These are phyloP conservation scores for Caenorhabditis latens DNA, from an alignment of 1,140 invertebrate species.

Conservation along the genomic window DNA sequence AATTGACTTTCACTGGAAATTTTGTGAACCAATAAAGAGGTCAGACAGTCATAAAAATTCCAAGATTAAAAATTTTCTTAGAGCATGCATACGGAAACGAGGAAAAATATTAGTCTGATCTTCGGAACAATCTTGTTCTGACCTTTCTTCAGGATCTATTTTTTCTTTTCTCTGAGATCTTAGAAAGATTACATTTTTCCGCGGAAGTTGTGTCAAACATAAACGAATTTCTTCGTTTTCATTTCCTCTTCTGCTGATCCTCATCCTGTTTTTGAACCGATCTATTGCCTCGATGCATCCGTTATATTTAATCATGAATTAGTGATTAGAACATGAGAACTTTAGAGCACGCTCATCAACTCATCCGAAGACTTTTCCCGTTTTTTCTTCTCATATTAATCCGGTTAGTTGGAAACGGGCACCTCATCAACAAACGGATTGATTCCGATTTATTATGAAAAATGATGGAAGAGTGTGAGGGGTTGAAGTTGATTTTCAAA, in stretches of 20 bases:
- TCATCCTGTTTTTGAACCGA: not conserved
- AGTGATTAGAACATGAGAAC: conserved; percentile 49
- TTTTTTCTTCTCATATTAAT: conserved; percentile 6
- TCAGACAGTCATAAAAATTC: no score
- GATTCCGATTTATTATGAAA: not conserved
- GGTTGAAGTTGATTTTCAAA: not conserved
- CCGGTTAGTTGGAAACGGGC: conserved; percentile 8
- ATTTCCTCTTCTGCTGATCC: not conserved
- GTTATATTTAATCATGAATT: conserved; percentile 40
- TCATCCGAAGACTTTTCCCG: not conserved
- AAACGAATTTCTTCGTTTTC: not conserved
- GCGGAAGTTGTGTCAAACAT: not conserved
- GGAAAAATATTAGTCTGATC: no score
- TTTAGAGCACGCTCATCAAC: not conserved
- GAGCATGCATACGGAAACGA: no score
- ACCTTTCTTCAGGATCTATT: no score
- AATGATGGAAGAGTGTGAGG: not conserved
- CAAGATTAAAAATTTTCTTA: no score
- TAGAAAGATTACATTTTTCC: no score
- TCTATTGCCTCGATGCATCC: not conserved
- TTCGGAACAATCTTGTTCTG: no score
- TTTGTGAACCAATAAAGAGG: not conserved
- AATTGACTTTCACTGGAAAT: not conserved
- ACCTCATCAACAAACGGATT: conserved; percentile 17
- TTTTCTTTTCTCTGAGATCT: no score